These are phyloP conservation scores for Trematocara zebra DNA, from an alignment of 2,113 vertebrate genomes.

Conservation along the genomic window DNA sequence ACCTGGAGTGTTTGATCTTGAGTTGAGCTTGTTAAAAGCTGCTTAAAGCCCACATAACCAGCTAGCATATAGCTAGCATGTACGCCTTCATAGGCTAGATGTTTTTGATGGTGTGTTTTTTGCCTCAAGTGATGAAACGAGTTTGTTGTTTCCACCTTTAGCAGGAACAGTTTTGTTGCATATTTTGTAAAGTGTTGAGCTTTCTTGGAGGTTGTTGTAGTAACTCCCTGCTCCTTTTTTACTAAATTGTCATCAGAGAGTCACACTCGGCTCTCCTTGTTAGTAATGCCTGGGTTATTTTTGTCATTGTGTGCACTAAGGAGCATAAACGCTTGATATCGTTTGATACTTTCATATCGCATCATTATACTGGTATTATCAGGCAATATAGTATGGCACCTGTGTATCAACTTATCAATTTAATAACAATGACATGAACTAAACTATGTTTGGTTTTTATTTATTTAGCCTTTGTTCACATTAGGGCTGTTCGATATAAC, in stretches of 20 bases:
- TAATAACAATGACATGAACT: neutral
- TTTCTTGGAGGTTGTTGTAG: neutral
- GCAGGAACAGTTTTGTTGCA: neutral
- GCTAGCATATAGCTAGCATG: neutral
- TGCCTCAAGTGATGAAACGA: neutral
- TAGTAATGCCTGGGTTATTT: neutral
- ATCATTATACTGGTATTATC: neutral
- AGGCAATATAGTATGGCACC: neutral
- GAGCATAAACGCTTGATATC: neutral
- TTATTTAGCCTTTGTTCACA: neutral
- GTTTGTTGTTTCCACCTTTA: neutral
- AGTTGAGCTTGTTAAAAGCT: neutral
- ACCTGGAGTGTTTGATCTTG: neutral
- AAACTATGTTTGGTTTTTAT: neutral
- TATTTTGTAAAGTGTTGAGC: neutral
- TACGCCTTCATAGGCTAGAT: neutral
- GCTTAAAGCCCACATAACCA: neutral
- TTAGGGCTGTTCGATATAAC: no score
- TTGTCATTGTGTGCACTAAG: neutral
- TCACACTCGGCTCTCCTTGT: neutral
- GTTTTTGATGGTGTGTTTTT: neutral
- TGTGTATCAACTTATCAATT: neutral
- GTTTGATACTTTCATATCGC: neutral
- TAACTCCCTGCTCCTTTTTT: neutral
- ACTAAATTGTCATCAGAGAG: neutral